Conservation (phyloP, 2,888 invertebrate species). For the Scaptomyza cyrtandrae region DNA sequence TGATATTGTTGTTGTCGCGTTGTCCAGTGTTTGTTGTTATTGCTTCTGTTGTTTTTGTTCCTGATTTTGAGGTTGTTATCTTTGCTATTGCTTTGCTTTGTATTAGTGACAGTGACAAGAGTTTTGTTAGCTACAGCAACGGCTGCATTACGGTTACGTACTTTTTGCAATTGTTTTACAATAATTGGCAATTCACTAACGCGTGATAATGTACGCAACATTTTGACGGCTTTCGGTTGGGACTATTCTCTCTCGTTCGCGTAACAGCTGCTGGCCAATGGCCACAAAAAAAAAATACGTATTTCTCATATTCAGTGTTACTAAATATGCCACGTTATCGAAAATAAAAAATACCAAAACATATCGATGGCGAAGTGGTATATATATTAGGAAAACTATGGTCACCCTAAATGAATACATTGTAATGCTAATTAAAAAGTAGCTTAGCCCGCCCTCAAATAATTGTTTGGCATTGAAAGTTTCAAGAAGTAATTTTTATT, state of each 20-base stretch:
- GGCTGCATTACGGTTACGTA: conserved; percentile 70
- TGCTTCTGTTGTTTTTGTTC: conserved; percentile 27
- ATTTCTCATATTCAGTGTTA: neutral
- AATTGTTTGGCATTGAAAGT: conserved; percentile 6
- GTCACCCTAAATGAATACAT: neutral
- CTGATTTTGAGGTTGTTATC: conserved; percentile 5
- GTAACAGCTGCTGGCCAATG: conserved; percentile 55
- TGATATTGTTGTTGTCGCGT: conserved; percentile 43
- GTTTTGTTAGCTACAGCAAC: conserved; percentile 46
- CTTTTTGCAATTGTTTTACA: conserved; percentile 82
- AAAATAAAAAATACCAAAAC: conserved; percentile 7
- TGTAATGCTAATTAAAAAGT: no score
- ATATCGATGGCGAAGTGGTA: conserved; percentile 1
- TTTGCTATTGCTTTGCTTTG: conserved; percentile 20
- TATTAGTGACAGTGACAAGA: conserved; percentile 46
- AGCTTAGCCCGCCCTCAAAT: neutral
- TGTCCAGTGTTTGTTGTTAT: conserved; percentile 37
- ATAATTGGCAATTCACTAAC: conserved; percentile 79
- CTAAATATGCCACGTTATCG: neutral
- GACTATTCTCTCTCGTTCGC: conserved; percentile 55
- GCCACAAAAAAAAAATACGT: conserved; percentile 13
- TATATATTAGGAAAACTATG: neutral
- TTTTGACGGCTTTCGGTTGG: conserved; percentile 60
- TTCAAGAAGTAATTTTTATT: conserved; percentile 65
- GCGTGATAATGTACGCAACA: conserved; percentile 81